These are phyloP conservation scores for Pristionchus mayeri DNA, from an alignment of 2,888 invertebrate genomes.

Conservation along the genomic window DNA sequence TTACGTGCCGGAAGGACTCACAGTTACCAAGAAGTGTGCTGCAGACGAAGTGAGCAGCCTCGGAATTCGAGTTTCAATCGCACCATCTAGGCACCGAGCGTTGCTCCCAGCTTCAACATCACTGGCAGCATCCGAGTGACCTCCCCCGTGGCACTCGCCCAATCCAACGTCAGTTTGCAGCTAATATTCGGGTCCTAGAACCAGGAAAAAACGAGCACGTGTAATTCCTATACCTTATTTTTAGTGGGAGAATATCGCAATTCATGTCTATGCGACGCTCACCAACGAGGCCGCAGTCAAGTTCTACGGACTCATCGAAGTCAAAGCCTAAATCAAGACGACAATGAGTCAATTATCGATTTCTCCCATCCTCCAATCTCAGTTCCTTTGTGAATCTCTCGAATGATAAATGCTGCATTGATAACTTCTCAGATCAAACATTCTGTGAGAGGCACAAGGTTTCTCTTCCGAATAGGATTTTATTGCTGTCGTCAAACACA, in stretches of 20 bases:
- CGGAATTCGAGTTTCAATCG: no score
- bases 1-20: not conserved
- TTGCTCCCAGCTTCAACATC: not conserved
- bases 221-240: not conserved
- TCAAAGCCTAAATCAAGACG: not conserved
- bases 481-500: conserved; percentile 13
- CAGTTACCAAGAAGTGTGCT: not conserved
- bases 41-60: not conserved
- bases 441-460: no score
- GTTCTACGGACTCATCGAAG: not conserved
- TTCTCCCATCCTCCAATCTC: not conserved
- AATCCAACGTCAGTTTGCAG: not conserved
- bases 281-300: not conserved
- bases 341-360: no score
- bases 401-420: no score
- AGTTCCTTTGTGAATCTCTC: not conserved
- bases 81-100: no score
- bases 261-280: not conserved
- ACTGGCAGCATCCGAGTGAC: not conserved
- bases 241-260: not conserved
- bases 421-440: no score
- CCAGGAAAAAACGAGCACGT: no score
- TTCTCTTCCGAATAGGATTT: not conserved
- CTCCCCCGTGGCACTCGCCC: conserved; percentile 13
- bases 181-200: no score